Evolutionary conservation across 37 sponge, comb jelly and placozoan genomes (phyloP).

Genomic region (Beroe ovata): DNA sequence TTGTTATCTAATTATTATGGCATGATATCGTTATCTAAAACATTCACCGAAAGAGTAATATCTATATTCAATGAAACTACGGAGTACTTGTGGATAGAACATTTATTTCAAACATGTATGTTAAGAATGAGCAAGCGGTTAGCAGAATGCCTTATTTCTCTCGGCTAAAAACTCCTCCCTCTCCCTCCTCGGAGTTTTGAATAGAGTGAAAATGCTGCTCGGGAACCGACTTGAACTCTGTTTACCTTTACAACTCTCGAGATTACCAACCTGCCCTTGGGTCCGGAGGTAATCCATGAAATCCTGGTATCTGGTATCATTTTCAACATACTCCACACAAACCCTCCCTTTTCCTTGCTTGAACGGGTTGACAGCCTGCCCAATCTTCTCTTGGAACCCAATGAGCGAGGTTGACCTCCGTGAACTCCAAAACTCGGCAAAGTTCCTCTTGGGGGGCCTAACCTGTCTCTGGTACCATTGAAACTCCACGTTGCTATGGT

Average conservation of each 20-base stretch:
- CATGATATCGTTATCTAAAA: no score
- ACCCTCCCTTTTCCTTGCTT: not conserved
- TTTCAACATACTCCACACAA: slow-evolving; percentile 62
- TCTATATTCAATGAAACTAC: no score
- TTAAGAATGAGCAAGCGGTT: no score
- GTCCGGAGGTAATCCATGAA: not conserved
- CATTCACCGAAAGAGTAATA: no score
- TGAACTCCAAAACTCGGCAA: not conserved
- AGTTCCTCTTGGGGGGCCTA: not conserved
- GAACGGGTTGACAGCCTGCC: slow-evolving; percentile 39
- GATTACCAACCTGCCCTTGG: not conserved
- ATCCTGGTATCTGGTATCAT: slow-evolving; percentile 27
- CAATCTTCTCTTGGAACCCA: not conserved
- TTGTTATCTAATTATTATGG: no score
- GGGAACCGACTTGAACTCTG: not conserved
- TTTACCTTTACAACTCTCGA: not conserved
- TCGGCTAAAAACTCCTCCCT: not conserved
- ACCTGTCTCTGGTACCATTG: slow-evolving; percentile 48
- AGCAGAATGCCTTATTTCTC: slow-evolving; percentile 16
- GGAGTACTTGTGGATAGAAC: no score
- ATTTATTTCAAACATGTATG: no score
- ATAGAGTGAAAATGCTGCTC: not conserved
- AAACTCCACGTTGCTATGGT: slow-evolving; percentile 38
- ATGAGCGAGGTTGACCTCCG: not conserved
- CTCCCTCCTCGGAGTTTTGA: not conserved